These are phyloP conservation scores for Bovichtus diacanthus DNA, from an alignment of 2,797 vertebrate genomes.

Conservation along the genomic window DNA sequence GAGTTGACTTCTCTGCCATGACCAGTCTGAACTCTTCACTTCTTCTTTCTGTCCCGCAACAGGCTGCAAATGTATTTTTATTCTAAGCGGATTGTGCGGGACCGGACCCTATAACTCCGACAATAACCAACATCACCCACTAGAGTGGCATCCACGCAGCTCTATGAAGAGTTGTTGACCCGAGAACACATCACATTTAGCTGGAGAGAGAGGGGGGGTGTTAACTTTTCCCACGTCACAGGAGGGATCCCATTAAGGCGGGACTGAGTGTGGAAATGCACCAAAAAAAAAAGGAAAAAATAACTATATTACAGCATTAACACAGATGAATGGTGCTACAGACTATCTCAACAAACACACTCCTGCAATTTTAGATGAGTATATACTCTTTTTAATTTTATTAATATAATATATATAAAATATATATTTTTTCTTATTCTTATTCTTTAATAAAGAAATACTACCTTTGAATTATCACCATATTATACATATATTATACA, in stretches of 20 bases:
- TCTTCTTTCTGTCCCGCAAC: conserved; percentile 1
- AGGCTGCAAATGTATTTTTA: neutral
- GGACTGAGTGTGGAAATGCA: conserved; percentile 30
- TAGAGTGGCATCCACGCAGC: neutral
- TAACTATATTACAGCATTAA: neutral
- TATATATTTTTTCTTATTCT: neutral
- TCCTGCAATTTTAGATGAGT: fast-evolving
- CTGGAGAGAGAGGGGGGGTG: neutral
- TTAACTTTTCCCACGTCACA: conserved; percentile 63
- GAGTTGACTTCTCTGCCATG: conserved; percentile 58
- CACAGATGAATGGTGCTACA: neutral
- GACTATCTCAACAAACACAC: neutral
- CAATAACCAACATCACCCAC: conserved; percentile 34
- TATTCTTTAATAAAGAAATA: neutral
- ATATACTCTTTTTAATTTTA: no score
- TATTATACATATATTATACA: neutral
- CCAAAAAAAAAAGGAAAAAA: neutral
- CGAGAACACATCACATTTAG: conserved; percentile 21
- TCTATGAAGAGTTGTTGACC: conserved; percentile 29
- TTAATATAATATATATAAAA: no score
- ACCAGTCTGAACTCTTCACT: neutral
- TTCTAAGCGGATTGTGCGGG: neutral
- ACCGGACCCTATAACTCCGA: conserved; percentile 11
- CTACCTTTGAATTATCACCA: no score
- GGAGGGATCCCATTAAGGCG: conserved; percentile 60